Base-by-base conservation (phyloP, 2,113 vertebrate genomes). In the Xiphias gladius region DNA sequence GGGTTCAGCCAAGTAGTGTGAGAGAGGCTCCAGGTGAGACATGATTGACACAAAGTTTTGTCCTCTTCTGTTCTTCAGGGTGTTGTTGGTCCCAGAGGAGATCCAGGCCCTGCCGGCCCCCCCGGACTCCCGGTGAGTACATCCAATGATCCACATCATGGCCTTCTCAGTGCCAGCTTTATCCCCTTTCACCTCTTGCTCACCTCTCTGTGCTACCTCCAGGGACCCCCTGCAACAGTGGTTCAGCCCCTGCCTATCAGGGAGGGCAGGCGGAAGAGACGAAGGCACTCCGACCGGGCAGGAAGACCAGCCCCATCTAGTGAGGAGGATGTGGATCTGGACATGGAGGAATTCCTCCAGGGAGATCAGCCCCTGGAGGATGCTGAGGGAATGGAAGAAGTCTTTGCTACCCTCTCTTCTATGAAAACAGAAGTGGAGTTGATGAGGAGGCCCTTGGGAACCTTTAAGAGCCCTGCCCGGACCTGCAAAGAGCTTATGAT, bases 401-500 rank as follows among this genome's bases (percentile, higher is more conserved):
- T 98, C 19, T 94, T 96, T 37, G 97, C 97, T 0, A 96, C 96
- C 0, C 94, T 99, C 14, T 93, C 91, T 10, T 97, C 97, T 1
- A 96, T 99, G 90, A 97, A 96, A 89, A 88, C 82, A 0, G 98
- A 99, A 64, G 92, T 99, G 67, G 96, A 98, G 80, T 90, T 95
- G 83, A 95, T 98, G 93, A 93, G 94, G 46, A 93, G 89, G 9
- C 98, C 98, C 0, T 89, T 95, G 1, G 98, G 98, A 46, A 97
- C 96, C 0, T 96, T 94, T 0, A 95, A 96, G 83, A 97, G 95
- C 84, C 98, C 98, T 0, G 97, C 95, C 0, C 95, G 97, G 0
- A 94, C 96, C 69, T 98, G 98, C 94, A 94, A 95, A 28, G 97
- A 99, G 91, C 94, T 99, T n/a, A 95, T 95, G 89, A 95, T 96